Conservation (phyloP, 2,113 vertebrate species). For the Callorhinus ursinus region DNA sequence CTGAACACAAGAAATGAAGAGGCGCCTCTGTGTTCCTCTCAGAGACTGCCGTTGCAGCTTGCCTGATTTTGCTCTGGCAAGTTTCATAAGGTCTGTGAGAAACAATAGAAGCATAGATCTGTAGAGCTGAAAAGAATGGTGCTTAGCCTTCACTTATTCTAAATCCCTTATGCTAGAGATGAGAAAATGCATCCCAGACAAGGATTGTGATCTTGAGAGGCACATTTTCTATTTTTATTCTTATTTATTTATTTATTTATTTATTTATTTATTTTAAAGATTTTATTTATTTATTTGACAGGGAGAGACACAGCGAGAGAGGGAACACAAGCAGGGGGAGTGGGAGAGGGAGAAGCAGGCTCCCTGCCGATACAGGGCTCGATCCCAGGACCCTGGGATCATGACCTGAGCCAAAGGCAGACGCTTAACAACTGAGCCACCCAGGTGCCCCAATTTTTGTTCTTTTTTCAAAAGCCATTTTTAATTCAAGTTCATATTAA, state of each 20-base stretch:
- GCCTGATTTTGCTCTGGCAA: slow-evolving; percentile 36
- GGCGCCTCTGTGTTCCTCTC: background rate
- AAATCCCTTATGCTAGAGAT: slow-evolving; percentile 14
- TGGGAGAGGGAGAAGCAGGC: too few relatives aligned
- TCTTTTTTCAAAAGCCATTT: slow-evolving; percentile 3
- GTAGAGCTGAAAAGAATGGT: background rate
- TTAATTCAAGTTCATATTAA: background rate
- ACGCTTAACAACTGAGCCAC: too few relatives aligned
- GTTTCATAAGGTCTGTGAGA: background rate
- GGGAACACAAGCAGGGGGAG: too few relatives aligned
- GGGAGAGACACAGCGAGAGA: too few relatives aligned
- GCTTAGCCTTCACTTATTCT: background rate
- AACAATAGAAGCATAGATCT: background rate
- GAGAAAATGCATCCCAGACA: background rate
- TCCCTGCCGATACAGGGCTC: too few relatives aligned
- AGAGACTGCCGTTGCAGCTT: background rate
- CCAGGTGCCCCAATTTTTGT: background rate
- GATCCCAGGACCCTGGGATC: too few relatives aligned
- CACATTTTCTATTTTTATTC: background rate
- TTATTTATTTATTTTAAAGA: too few relatives aligned
- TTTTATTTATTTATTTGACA: too few relatives aligned
- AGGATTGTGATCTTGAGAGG: background rate
- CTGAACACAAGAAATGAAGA: background rate
- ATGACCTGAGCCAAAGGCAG: too few relatives aligned
- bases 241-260: background rate